These are phyloP conservation scores for Poeciliopsis occidentalis DNA, from an alignment of 2,113 vertebrate species.

Conservation along the genomic window DNA sequence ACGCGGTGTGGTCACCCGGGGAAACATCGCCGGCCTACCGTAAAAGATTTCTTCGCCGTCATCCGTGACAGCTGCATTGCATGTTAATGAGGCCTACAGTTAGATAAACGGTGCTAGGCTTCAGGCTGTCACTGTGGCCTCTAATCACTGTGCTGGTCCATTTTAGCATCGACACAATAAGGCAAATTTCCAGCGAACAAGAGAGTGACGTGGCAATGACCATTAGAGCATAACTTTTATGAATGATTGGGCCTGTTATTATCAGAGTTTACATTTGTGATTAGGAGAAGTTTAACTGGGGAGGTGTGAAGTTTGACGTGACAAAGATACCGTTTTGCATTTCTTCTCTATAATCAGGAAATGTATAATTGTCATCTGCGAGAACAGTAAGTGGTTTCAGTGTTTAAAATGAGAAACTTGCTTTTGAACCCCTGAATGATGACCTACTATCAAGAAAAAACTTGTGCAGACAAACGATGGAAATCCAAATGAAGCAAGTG, in stretches of 20 bases:
- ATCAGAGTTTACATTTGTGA: not conserved
- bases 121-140: slow-evolving; percentile 27
- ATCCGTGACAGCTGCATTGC: slow-evolving; percentile 42
- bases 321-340: not conserved
- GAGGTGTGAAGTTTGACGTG: not conserved
- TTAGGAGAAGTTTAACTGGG: not conserved
- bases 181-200: slow-evolving; percentile 10
- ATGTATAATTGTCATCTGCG: not conserved
- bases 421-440: not conserved
- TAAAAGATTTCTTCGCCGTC: slow-evolving; percentile 35
- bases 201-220: slow-evolving; percentile 31
- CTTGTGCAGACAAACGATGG: not conserved
- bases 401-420: not conserved
- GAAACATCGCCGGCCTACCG: slow-evolving; percentile 22
- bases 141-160: slow-evolving; percentile 34
- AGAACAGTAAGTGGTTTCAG: not conserved
- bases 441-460: not conserved
- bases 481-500: not conserved
- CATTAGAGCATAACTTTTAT: not conserved
- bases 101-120: slow-evolving; percentile 28
- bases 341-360: not conserved
- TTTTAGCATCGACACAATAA: not conserved
- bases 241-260: not conserved
- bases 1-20: slow-evolving; percentile 29
- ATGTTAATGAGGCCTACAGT: slow-evolving; percentile 61